phyloP scores from a whole-genome alignment of 2,797 vertebrate species.

The Triplophysa yarkandensis region DNA sequence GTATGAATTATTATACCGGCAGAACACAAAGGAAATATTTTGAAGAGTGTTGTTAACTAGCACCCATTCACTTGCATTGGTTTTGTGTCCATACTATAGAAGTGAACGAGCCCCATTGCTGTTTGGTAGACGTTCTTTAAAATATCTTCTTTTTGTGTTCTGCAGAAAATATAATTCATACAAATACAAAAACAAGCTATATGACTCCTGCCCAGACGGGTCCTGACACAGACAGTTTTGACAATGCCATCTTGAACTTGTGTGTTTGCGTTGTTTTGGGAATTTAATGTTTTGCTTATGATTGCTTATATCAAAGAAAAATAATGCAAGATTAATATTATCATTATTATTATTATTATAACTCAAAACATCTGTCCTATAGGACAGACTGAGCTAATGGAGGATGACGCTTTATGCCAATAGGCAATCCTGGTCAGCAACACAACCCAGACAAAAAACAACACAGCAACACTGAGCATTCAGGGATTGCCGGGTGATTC shows the following conservation, averaged over 20 bases:
- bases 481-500: not conserved
- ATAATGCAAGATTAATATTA: no score
- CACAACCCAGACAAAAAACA: not conserved
- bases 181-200: conserved; percentile 3
- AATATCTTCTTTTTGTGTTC: no score
- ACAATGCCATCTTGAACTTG: not conserved
- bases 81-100: no score
- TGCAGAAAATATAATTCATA: conserved; percentile 22
- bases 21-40: no score
- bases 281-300: not conserved
- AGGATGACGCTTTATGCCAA: not conserved
- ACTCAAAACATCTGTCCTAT: not conserved
- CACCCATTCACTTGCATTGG: no score
- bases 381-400: not conserved
- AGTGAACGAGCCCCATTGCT: no score
- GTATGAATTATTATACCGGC: no score
- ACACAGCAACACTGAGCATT: not conserved
- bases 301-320: not conserved
- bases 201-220: conserved; percentile 18
- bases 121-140: no score
- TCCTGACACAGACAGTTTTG: not conserved
- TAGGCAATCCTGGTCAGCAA: not conserved
- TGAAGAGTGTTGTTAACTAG: no score
- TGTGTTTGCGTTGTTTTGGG: no score
- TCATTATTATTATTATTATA: no score